Percentiles rank a stretch among this genome's conserved stretches.
phyloP scores from a whole-genome alignment of 2,797 vertebrate genomes.

The Sebastes wilsoni region DNA sequence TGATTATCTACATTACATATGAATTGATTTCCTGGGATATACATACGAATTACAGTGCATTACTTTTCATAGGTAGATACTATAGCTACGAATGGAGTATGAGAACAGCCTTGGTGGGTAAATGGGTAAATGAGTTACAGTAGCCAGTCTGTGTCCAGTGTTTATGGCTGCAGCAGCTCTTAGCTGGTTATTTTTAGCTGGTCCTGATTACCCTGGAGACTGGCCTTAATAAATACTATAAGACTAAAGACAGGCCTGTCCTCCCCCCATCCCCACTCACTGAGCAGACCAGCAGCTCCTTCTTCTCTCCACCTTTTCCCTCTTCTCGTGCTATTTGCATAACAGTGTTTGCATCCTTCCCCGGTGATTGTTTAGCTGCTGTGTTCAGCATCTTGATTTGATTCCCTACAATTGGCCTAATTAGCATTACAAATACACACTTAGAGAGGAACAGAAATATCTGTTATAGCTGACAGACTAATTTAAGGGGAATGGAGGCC shows the following conservation, averaged over 20 bases:
- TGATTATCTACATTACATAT: not conserved
- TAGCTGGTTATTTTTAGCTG: constrained; percentile 66
- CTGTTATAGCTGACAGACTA: constrained; percentile 60
- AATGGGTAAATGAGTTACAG: constrained; percentile 12
- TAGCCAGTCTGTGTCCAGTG: constrained; percentile 20
- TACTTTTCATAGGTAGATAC: not conserved
- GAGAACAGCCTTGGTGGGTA: not conserved
- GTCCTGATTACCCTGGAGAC: constrained; percentile 59
- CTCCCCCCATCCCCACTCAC: constrained; percentile 31
- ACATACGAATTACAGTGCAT: not conserved
- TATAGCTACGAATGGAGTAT: not conserved
- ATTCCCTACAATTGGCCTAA: constrained; percentile 72
- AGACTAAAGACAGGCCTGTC: constrained; percentile 37
- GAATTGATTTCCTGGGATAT: not conserved
- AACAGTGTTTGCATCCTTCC: constrained; percentile 68
- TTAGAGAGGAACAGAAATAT: constrained; percentile 63
- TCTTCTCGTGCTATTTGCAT: constrained; percentile 63
- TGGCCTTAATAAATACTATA: constrained; percentile 65
- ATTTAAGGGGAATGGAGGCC: constrained; percentile 50
- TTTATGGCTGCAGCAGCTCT: constrained; percentile 36
- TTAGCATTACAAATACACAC: constrained; percentile 78
- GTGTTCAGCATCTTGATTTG: constrained; percentile 76
- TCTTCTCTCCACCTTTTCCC: not conserved
- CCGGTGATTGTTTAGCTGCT: constrained; percentile 75
- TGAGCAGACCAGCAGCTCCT: not conserved